A percentile compares a stretch with the other conserved stretches of the same genome.
These are phyloP conservation scores for Pomatostomus ruficeps DNA, from an alignment of 2,113 vertebrate species.

Conservation along the genomic window DNA sequence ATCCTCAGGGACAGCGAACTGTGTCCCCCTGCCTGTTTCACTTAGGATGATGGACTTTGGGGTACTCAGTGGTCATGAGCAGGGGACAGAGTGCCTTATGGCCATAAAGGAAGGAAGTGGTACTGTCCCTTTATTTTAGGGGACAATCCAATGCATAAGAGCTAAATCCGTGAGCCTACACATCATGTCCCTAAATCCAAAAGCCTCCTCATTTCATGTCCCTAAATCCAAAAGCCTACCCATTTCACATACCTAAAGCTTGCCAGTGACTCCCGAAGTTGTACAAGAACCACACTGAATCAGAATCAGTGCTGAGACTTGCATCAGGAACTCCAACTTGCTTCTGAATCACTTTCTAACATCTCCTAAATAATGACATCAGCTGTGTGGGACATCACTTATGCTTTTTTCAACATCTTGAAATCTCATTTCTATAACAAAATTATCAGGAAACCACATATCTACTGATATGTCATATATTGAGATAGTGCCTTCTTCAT, in stretches of 20 bases:
- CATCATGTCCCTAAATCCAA: not conserved
- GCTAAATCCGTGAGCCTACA: no score
- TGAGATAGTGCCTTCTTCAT: not conserved
- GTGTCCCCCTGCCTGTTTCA: not conserved
- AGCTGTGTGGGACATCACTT: not conserved
- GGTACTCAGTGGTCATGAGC: not conserved
- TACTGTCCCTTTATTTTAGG: not conserved
- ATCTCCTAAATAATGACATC: not conserved
- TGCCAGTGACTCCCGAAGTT: not conserved
- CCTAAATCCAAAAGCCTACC: not conserved
- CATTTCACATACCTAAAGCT: not conserved
- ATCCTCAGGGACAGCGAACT: not conserved
- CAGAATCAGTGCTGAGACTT: not conserved
- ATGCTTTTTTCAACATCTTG: not conserved
- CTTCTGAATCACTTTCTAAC: not conserved
- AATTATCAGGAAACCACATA: not conserved
- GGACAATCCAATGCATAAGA: not conserved
- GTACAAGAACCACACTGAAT: not conserved
- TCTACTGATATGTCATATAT: no score
- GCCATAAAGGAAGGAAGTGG: not conserved
- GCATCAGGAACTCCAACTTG: not conserved
- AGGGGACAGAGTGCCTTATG: not conserved
- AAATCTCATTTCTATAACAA: not conserved
- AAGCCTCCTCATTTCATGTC: accelerated
- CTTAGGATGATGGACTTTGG: not conserved